Evolutionary conservation across 2,113 vertebrate species (phyloP).

Genomic region (Larimichthys polyactis): DNA sequence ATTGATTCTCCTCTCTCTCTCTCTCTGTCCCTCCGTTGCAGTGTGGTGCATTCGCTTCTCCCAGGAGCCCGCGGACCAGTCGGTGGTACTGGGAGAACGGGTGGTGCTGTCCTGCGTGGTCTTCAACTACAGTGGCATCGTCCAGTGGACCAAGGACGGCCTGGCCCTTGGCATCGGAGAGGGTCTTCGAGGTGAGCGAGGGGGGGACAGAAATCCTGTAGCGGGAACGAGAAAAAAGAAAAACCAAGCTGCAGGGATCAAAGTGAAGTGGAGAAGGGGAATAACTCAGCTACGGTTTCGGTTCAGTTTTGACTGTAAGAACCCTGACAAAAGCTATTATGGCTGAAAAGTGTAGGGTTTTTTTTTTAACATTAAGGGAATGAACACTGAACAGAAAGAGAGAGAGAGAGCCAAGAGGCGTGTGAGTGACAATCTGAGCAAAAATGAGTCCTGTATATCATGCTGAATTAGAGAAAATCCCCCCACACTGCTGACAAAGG

Average conservation of each 20-base stretch:
- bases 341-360: constrained; percentile 46
- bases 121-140: constrained; percentile 95
- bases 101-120: constrained; percentile 93
- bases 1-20: constrained; percentile 38
- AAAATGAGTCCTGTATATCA: constrained; percentile 70
- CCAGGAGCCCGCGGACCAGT: constrained; percentile 94
- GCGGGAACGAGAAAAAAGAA: background rate
- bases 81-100: constrained; percentile 91
- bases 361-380: constrained; percentile 59
- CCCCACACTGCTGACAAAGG: constrained; percentile 74
- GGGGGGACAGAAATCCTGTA: background rate
- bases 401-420: constrained; percentile 55
- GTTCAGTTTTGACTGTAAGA: constrained; percentile 59
- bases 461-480: constrained; percentile 75
- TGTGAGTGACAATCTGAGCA: constrained; percentile 68
- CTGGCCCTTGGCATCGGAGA: constrained; percentile 93
- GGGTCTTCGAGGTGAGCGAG: constrained; percentile 90
- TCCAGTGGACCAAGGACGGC: constrained; percentile 98
- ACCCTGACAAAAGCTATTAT: constrained; percentile 69
- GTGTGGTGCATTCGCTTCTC: constrained; percentile 89
- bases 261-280: constrained; percentile 53
- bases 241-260: constrained; percentile 43
- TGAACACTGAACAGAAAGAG: constrained; percentile 43
- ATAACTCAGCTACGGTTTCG: constrained; percentile 49
- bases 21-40: constrained; percentile 62